These are phyloP conservation scores for Aurelia sp. DNA, from an alignment of 30 jellyfish, hydroid and myxozoan species.

Conservation along the genomic window DNA sequence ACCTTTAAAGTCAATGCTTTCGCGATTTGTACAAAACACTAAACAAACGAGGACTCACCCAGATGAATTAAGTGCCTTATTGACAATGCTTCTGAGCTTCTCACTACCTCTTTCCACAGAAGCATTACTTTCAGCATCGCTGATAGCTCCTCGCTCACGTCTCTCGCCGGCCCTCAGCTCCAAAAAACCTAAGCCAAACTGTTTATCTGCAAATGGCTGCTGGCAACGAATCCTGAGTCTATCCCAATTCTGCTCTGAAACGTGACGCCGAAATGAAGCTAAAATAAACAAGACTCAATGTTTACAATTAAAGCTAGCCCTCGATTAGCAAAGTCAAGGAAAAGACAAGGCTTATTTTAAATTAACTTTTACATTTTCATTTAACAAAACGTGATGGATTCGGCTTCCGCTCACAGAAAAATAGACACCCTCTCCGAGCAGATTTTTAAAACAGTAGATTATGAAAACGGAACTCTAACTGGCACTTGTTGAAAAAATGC, in stretches of 20 bases:
- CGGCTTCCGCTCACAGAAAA: no score
- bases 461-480: no score
- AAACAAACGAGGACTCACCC: conserved; percentile 11
- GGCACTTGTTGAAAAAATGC: no score
- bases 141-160: background rate
- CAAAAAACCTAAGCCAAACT: conserved; percentile 54
- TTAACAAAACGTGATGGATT: no score
- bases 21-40: no score
- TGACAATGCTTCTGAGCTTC: conserved; percentile 1
- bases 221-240: conserved; percentile 12
- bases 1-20: no score
- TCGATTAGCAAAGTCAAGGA: background rate
- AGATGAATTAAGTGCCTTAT: conserved; percentile 36
- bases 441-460: no score
- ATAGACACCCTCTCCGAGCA: no score
- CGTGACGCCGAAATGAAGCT: conserved; percentile 50
- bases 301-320: background rate
- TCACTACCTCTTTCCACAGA: background rate
- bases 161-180: conserved; percentile 38
- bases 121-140: background rate
- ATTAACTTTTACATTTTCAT: no score
- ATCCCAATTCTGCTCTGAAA: conserved; percentile 49
- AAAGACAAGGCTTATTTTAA: background rate
- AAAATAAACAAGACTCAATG: background rate
- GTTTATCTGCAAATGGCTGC: conserved; percentile 58